Base-by-base conservation (phyloP, 2,888 invertebrate species). In the Penaeus monodon region DNA sequence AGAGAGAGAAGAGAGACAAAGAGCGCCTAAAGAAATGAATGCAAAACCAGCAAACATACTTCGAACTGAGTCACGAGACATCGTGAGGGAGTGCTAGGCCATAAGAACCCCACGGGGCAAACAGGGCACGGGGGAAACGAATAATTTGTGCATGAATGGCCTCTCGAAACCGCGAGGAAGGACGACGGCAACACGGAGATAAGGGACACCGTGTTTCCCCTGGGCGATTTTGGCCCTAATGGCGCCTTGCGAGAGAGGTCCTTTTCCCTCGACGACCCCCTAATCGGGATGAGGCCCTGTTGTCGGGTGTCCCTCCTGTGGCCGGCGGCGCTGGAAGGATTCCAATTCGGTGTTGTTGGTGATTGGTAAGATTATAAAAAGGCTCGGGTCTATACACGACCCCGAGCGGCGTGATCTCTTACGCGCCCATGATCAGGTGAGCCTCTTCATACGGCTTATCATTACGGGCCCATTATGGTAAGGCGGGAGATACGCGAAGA, bases 141-240 rank as follows among this genome's bases (percentile, higher is more conserved):
- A 78, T 84, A 84, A 84, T 84, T 84, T 84, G 84, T 84, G 68
- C 68, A 77, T 68, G 84, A 57, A 68, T 64, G 49, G 27, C 24
- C 74, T 84, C 77, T 66, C 84, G 66, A 84, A 57, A 68, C 84
- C 77, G 29, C 22, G 33, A 44, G 80, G 65, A 80, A 66, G 22
- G 66, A 44, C n/a, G 80, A 63, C 27, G 27, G 27, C 27, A 12
- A 20, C 80, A 66, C 22, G 66, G 44, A 29, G 38, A 64, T 80
- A 80, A 29, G 33, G 29, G 57, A 57, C 33, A 4, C 27, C 17
- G 7, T 44, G n/a, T 57, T 20, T 10, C n/a, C 24, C 17, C 17
- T 27, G 27, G 17, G n/a, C 20, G 77, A 77, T 29, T 57, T 7
- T 57, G 27, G 29, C 17, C 63, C 77, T 77, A 29, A 20, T 57